A percentile compares a stretch with the other conserved stretches of the same genome.
Evolutionary conservation across 2,888 invertebrate genomes (phyloP).

Genomic region (Sinelater perroti): DNA sequence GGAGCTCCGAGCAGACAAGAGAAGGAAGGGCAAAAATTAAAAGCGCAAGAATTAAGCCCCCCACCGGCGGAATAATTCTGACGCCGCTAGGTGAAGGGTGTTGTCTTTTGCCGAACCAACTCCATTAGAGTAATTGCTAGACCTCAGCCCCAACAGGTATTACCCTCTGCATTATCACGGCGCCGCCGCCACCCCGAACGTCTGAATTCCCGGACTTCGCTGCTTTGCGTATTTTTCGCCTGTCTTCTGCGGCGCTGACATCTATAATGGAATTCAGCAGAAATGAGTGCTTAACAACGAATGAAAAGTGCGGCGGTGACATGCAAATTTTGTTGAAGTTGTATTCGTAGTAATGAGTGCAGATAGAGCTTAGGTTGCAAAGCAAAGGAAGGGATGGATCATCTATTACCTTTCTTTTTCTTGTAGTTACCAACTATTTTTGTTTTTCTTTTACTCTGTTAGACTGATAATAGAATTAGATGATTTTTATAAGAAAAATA

Average conservation of each 20-base stretch:
- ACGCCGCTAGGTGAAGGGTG: slow-evolving; percentile 35
- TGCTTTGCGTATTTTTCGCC: slow-evolving; percentile 12
- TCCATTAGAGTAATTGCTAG: slow-evolving; percentile 50
- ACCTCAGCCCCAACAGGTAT: slow-evolving; percentile 38
- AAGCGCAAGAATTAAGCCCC: slow-evolving; percentile 11
- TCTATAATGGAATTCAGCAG: slow-evolving; percentile 12
- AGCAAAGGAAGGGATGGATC: too few species aligned
- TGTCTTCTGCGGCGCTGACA: slow-evolving; percentile 14
- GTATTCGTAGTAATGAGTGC: too few species aligned
- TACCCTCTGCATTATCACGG: slow-evolving; percentile 33
- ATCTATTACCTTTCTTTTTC: too few species aligned
- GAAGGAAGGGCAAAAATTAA: too few species aligned
- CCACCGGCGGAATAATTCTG: slow-evolving; percentile 38
- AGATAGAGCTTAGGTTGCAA: too few species aligned
- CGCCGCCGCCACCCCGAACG: slow-evolving; percentile 16
- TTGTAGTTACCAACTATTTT: too few species aligned
- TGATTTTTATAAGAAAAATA: too few species aligned
- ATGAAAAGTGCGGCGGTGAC: slow-evolving; percentile 9
- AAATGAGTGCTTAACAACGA: slow-evolving; percentile 21
- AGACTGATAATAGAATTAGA: too few species aligned
- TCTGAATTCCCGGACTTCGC: slow-evolving; percentile 20
- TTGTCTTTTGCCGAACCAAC: slow-evolving; percentile 37
- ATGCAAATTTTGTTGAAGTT: too few species aligned
- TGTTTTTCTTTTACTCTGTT: too few species aligned
- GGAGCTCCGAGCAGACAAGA: too few species aligned